These are phyloP conservation scores for Eubucco bourcierii DNA, from an alignment of 2,113 vertebrate genomes.

Conservation along the genomic window DNA sequence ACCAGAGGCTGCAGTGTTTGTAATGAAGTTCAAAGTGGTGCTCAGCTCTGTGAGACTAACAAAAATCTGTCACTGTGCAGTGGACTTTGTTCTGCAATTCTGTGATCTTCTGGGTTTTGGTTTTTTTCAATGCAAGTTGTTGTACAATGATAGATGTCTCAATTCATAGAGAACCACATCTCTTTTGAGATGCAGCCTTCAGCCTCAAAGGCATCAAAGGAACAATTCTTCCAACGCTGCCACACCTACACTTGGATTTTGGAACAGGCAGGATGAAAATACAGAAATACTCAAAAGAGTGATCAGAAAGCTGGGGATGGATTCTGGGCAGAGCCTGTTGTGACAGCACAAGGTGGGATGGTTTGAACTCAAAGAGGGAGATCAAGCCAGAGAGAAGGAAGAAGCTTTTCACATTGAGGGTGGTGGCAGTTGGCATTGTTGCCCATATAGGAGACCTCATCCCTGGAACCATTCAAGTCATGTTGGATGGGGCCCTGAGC, in stretches of 20 bases:
- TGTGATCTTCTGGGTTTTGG: no score
- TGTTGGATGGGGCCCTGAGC: no score
- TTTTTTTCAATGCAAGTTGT: not conserved
- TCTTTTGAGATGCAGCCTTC: not conserved
- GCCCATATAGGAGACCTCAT: no score
- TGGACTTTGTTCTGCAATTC: not conserved
- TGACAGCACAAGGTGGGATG: no score
- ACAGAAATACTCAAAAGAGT: no score
- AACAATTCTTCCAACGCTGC: rapidly evolving
- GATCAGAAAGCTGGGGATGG: no score
- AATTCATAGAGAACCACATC: not conserved
- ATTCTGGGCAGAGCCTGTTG: no score
- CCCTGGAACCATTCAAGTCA: no score
- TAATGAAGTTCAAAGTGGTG: not conserved
- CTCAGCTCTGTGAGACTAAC: not conserved
- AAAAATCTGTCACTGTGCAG: not conserved
- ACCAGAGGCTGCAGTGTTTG: not conserved
- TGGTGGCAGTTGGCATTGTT: no score
- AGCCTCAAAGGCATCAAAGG: not conserved
- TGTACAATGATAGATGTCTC: not conserved
- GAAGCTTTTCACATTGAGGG: no score
- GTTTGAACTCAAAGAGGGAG: no score
- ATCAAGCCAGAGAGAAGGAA: no score
- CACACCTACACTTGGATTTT: rapidly evolving
- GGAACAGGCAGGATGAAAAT: not conserved